A percentile compares a stretch with the other conserved stretches of the same genome.
These are phyloP conservation scores for Trachymyrmex cornetzi DNA, from an alignment of 1,140 invertebrate species.

Conservation along the genomic window DNA sequence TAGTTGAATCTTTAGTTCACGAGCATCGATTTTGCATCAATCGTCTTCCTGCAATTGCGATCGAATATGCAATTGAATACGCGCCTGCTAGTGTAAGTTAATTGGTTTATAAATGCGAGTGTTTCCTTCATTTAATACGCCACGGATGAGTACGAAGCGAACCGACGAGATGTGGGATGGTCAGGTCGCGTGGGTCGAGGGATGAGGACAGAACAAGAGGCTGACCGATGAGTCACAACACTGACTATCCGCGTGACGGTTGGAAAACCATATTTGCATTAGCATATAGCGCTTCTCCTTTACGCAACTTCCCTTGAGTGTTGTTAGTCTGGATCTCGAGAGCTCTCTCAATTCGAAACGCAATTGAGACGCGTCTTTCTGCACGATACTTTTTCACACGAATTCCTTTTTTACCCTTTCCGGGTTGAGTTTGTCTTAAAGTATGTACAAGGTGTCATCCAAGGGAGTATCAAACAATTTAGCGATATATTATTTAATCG, in stretches of 20 bases:
- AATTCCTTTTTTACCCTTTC: not conserved
- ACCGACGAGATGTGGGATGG: slow-evolving; percentile 27
- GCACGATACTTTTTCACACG: not conserved
- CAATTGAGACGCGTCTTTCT: not conserved
- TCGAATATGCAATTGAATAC: not conserved
- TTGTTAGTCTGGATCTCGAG: slow-evolving; percentile 13
- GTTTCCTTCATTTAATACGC: slow-evolving; percentile 47
- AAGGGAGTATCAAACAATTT: not conserved
- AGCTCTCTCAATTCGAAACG: not conserved
- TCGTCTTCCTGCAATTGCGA: not conserved
- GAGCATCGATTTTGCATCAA: slow-evolving; percentile 12
- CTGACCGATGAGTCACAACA: slow-evolving; percentile 65
- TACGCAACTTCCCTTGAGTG: slow-evolving; percentile 4
- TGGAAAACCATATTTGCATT: slow-evolving; percentile 69
- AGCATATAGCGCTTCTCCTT: slow-evolving; percentile 61
- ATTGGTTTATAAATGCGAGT: slow-evolving; percentile 22
- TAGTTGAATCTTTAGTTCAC: not conserved
- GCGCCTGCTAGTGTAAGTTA: not conserved
- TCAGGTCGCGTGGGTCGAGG: slow-evolving; percentile 59
- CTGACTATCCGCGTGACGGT: slow-evolving; percentile 50
- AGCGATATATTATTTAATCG: not conserved
- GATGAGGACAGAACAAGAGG: slow-evolving; percentile 29
- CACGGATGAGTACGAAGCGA: slow-evolving; percentile 3
- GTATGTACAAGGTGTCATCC: not conserved
- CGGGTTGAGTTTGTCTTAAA: not conserved